Evolutionary conservation across 2,113 vertebrate genomes (phyloP).

Genomic region (Arenaria interpres): DNA sequence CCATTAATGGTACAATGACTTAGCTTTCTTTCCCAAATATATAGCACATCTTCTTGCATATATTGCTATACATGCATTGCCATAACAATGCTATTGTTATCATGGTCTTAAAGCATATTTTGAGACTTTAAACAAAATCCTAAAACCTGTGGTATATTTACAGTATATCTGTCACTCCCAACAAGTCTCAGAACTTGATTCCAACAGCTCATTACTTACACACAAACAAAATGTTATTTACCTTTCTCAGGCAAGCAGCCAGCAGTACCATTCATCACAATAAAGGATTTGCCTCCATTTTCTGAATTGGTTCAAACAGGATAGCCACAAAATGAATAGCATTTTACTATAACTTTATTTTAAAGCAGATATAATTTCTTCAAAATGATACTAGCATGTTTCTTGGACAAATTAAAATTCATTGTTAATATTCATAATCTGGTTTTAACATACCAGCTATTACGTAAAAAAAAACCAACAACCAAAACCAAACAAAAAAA

Average conservation of each 20-base stretch:
- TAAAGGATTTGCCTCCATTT: not conserved
- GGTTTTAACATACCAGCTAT: not conserved
- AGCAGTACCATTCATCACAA: not conserved
- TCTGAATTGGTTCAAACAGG: not conserved
- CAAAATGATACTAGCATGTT: not conserved
- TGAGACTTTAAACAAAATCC: not conserved
- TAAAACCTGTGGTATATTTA: not conserved
- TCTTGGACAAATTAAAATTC: not conserved
- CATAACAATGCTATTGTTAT: not conserved
- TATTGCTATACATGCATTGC: not conserved
- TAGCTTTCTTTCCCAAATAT: not conserved
- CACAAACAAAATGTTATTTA: not conserved
- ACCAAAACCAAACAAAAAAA: not conserved
- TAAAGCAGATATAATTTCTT: not conserved
- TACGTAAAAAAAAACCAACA: not conserved
- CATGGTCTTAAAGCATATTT: not conserved
- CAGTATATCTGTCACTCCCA: not conserved
- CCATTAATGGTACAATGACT: not conserved
- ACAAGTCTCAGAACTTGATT: not conserved
- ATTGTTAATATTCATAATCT: not conserved
- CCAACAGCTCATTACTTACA: not conserved
- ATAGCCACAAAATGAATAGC: not conserved
- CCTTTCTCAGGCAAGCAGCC: not conserved
- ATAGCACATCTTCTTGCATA: not conserved
- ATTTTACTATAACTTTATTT: not conserved